Base-by-base conservation (phyloP, 1,140 invertebrate species). In the Anoplophora glabripennis region DNA sequence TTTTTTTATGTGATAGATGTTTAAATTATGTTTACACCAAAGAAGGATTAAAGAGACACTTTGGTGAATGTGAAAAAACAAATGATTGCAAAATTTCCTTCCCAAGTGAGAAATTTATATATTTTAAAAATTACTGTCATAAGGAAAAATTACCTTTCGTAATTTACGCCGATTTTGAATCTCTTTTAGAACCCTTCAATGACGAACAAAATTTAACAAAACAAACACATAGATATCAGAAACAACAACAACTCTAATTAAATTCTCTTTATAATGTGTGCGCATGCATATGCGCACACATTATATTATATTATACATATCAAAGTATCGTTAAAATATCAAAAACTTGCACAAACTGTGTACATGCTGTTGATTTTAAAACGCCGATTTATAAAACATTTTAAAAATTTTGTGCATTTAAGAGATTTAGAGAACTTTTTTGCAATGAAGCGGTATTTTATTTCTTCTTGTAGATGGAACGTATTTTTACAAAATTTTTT, bases 121-220 rank as follows among this genome's bases (percentile, higher is more conserved):
- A 66, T 34, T 73, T 73, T 64, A 60, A 63, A 42, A 67, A 74
- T 62, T 59, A 53, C 57, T 18, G 49, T 8, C 60, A 63, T 49
- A 64, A 70, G 59, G 52, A 69, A 65, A 61, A 59, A 46, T 58
- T 66, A 45, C 67, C 69, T 17, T 72, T 75, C 57, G 57, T 67
- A 36, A 64, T 75, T 52, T 75, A 75, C 59, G 71, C 67, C 17
- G 70, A 76, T 67, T 68, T 75, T 42, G 71, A 76, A 68, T 69
- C 61, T 42, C 14, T 71, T n/a, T 58, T 61, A 44, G 44, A 53
- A 55, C 49, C 12, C n/a, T 45, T 40, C 21, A 35, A 47, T 40
- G 42, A 37, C 4, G n/a, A n/a, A 33, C 5, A 35, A 40, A 47
- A 17, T 36, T 41, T 12, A 57, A 46, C 9, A 15, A 33, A 9